Evolutionary conservation across 2,797 vertebrate species (phyloP).

Genomic region (Corythornis leucogaster): DNA sequence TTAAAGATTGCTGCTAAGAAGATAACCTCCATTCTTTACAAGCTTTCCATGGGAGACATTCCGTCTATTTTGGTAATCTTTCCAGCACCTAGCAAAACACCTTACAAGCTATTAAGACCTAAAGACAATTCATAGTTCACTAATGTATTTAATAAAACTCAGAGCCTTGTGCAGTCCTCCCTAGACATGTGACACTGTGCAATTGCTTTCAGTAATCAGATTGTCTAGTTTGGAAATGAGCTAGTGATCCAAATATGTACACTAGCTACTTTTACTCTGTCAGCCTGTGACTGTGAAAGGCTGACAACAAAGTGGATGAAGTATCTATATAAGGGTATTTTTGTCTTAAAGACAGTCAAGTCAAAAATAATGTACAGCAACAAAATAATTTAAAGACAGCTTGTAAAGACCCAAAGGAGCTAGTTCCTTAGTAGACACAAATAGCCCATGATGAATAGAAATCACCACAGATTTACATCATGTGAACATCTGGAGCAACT

Average conservation of each 20-base stretch:
- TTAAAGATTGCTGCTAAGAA: constrained; percentile 60
- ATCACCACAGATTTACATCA: background rate
- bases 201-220: background rate
- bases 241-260: background rate
- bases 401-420: background rate
- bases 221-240: background rate
- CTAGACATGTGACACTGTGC: background rate
- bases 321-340: background rate
- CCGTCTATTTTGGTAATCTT: background rate
- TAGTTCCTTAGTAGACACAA: background rate
- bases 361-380: background rate
- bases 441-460: background rate
- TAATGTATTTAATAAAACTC: background rate
- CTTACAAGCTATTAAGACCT: background rate
- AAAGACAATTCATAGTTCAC: background rate
- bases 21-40: background rate
- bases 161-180: background rate
- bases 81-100: background rate
- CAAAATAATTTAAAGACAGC: background rate
- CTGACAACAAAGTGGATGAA: background rate
- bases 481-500: background rate
- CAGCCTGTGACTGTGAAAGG: background rate
- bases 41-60: background rate
- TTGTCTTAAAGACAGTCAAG: background rate
- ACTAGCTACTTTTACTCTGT: background rate